Base-by-base conservation (phyloP, 1,140 invertebrate genomes). In the Sipha flava region DNA sequence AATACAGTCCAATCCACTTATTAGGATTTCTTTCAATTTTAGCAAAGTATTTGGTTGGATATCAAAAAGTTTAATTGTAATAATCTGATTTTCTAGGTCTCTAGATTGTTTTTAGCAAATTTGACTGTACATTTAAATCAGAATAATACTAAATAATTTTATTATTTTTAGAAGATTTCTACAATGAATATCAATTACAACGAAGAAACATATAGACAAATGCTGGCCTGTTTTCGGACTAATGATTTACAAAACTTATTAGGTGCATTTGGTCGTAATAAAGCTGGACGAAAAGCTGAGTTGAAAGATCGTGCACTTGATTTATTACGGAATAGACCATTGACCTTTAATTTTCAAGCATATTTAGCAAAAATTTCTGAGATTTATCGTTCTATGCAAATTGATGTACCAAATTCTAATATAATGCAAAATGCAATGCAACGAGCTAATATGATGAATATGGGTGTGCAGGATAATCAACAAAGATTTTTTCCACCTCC, bases 281-380 rank as follows among this genome's bases (percentile, higher is more conserved):
- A 93, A 86, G 90, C 90, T 83, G 95, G 95, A 81, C 89, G 94
- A 85, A 96, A 96, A 88, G 90, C 90, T 81, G 94, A 96, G 87
- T 87, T 96, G 73, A 91, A 95, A 87, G 87, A 88, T 80, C 88
- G 95, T 85, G 93, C 94, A 81, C 84, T 93, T 80, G 90, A 94
- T 84, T 88, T 96, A 80, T 87, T 94, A 77, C 90, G 90, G 85
- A 88, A 90, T 81, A 89, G 90, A 84, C 91, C 92, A 62, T 87
- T 90, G 43, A 21, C n/a, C 6, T 59, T 80, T 16, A 80, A 62
- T 10, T 18, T 72, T 10, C 4, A 43, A 26, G 34, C 49, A 31
- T 80, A 59, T 68, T 9, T 45, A 45, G 16, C 37, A 7, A 80
- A 80, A 59, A 80, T 80, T 57, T 16, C 4, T 29, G 64, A 68